These are phyloP conservation scores for Larimichthys polyactis DNA, from an alignment of 2,113 vertebrate genomes.

Conservation along the genomic window DNA sequence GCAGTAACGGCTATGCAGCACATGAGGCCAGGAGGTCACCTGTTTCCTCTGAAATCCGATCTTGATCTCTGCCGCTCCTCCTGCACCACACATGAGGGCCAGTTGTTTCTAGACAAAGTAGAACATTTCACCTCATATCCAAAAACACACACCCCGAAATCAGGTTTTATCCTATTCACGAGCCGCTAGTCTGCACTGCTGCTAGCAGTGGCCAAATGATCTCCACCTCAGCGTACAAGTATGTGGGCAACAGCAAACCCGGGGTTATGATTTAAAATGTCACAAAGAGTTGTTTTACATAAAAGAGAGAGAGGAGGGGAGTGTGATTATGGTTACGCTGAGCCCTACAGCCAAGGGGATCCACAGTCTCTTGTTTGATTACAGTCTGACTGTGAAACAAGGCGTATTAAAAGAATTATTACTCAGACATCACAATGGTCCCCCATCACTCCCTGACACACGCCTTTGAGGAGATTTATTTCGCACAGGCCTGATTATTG, in stretches of 20 bases:
- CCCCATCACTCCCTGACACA: slow-evolving; percentile 65
- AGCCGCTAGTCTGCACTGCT: slow-evolving; percentile 26
- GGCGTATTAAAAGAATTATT: slow-evolving; percentile 77
- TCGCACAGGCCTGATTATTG: slow-evolving; percentile 59
- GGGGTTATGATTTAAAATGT: slow-evolving; percentile 71
- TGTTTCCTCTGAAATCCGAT: slow-evolving; percentile 65
- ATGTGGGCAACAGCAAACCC: slow-evolving; percentile 54
- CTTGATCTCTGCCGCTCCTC: slow-evolving; percentile 33
- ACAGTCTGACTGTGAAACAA: slow-evolving; percentile 74
- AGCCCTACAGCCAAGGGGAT: slow-evolving; percentile 70
- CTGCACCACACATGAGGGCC: slow-evolving; percentile 17
- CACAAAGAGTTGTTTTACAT: slow-evolving; percentile 75
- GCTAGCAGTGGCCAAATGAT: slow-evolving; percentile 38
- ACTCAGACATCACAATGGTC: slow-evolving; percentile 71
- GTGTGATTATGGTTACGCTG: slow-evolving; percentile 66
- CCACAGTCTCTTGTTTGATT: slow-evolving; percentile 76
- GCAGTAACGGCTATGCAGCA: slow-evolving; percentile 31
- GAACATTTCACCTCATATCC: slow-evolving; percentile 20
- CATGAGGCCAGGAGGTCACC: slow-evolving; percentile 59
- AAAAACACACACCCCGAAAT: slow-evolving; percentile 26
- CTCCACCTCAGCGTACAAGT: slow-evolving; percentile 45
- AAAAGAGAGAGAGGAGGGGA: slow-evolving; percentile 31
- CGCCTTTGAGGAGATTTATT: slow-evolving; percentile 73
- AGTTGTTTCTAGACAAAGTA: slow-evolving; percentile 29
- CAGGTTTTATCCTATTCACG: slow-evolving; percentile 27